These are phyloP conservation scores for Drosophila punjabiensis DNA, from an alignment of 1,140 invertebrate genomes.

Conservation along the genomic window DNA sequence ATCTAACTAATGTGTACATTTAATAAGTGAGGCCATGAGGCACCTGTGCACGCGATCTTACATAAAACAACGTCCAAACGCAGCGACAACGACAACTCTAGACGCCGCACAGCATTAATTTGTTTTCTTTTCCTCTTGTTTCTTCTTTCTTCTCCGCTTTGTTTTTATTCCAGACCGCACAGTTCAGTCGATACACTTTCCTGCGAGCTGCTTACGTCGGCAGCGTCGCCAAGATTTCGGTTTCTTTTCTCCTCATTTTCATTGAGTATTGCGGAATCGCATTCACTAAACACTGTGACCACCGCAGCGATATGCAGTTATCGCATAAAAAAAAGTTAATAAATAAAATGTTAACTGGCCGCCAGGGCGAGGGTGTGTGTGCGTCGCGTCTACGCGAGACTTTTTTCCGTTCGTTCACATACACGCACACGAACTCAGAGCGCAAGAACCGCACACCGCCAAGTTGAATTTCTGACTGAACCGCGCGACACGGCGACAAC, in stretches of 20 bases:
- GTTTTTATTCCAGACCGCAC: conserved; percentile 62
- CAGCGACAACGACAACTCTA: conserved; percentile 28
- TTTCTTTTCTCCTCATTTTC: conserved; percentile 23
- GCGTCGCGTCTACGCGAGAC: conserved; percentile 45
- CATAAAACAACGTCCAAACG: conserved; percentile 24
- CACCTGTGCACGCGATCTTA: conserved; percentile 69
- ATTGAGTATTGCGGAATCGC: conserved; percentile 30
- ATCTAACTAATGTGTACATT: conserved; percentile 36
- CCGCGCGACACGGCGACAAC: conserved; percentile 57
- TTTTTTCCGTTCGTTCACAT: conserved; percentile 25
- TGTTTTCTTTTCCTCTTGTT: conserved; percentile 59
- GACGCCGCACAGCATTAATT: conserved; percentile 37
- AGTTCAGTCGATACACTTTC: conserved; percentile 52
- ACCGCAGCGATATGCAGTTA: conserved; percentile 1
- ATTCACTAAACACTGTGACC: conserved; percentile 21
- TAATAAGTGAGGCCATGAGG: conserved; percentile 29
- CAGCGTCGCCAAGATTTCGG: conserved; percentile 29
- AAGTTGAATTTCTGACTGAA: conserved; percentile 66
- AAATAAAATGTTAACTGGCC: conserved; percentile 8
- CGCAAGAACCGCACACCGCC: conserved; percentile 52
- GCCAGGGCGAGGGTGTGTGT: conserved; percentile 24
- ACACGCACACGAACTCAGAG: conserved; percentile 6
- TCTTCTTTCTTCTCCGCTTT: conserved; percentile 45
- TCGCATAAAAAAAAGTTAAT: conserved; percentile 22
- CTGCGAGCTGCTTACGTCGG: conserved; percentile 35